Evolutionary conservation across 1,140 invertebrate genomes (phyloP).

Genomic region (Teleopsis dalmanni): DNA sequence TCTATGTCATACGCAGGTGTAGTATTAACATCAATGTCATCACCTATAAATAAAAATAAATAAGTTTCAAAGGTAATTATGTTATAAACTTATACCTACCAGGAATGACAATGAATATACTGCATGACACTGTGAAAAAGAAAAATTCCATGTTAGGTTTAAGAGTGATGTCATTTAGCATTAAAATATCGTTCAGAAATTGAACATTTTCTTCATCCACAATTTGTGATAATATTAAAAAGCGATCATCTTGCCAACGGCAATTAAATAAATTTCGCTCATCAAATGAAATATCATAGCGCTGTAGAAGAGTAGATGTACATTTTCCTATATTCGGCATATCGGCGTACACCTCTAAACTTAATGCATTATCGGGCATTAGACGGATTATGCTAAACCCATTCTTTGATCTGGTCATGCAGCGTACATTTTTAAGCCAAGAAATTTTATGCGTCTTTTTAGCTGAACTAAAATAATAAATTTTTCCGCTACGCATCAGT

Average conservation of each 20-base stretch:
- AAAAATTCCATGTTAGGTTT: constrained; percentile 16
- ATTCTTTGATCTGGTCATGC: constrained; percentile 14
- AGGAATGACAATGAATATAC: constrained; percentile 7
- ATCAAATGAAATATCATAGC: constrained; percentile 34
- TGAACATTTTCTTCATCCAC: constrained; percentile 16
- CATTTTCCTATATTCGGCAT: constrained; percentile 22
- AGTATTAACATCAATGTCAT: background rate
- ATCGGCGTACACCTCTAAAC: constrained; percentile 27
- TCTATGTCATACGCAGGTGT: constrained; percentile 21
- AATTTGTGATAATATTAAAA: constrained; percentile 18
- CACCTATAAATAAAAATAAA: constrained; percentile 20
- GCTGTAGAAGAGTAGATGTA: constrained; percentile 17
- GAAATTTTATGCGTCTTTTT: constrained; percentile 24
- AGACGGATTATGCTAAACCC: constrained; percentile 30
- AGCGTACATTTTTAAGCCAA: constrained; percentile 28
- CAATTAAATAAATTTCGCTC: constrained; percentile 29
- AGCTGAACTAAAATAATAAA: constrained; percentile 33
- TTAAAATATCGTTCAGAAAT: constrained; percentile 23
- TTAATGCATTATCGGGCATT: constrained; percentile 11
- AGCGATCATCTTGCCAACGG: constrained; percentile 25
- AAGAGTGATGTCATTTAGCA: constrained; percentile 10
- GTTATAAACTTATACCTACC: constrained; percentile 4
- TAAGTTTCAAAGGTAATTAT: constrained; percentile 26
- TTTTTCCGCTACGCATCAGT: constrained; percentile 26
- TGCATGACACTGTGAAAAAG: constrained; percentile 10